A percentile compares a stretch with the other conserved stretches of the same genome.
Evolutionary conservation across 2,797 vertebrate species (phyloP).

Genomic region (Alca torda): DNA sequence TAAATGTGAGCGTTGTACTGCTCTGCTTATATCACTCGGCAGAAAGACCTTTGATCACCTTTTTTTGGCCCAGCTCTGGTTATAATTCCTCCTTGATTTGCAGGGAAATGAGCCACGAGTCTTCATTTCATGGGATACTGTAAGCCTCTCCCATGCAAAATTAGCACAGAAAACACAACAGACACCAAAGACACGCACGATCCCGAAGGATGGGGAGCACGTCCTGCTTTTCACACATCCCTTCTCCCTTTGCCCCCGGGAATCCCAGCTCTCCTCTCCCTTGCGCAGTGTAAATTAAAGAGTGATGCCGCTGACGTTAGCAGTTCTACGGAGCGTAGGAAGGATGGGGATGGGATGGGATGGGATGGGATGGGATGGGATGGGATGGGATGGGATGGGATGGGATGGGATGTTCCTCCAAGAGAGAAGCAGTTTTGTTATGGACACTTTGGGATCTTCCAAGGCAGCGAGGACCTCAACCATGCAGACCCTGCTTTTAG

Average conservation of each 20-base stretch:
- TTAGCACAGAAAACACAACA: not conserved
- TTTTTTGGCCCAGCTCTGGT: not conserved
- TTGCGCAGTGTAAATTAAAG: rapidly evolving
- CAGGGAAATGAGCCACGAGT: not conserved
- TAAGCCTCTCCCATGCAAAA: not conserved
- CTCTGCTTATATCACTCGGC: not conserved
- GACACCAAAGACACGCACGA: rapidly evolving
- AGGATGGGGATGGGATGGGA: not conserved
- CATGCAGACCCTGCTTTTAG: not conserved
- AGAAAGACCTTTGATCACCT: not conserved
- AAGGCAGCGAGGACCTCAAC: not conserved
- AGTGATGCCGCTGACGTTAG: not conserved
- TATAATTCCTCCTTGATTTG: not conserved
- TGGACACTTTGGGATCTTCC: not conserved
- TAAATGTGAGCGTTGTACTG: not conserved
- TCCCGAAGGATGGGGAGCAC: not conserved
- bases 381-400: not conserved
- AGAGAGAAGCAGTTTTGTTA: not conserved
- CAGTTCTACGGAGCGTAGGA: rapidly evolving
- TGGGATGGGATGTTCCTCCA: not conserved
- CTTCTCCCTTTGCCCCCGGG: rapidly evolving
- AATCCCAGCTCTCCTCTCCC: not conserved
- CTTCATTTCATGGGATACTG: not conserved
- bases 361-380: not conserved
- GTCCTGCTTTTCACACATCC: not conserved